Evolutionary conservation across 2,888 invertebrate genomes (phyloP), one percentile per base, ranked within the genome.

Genomic region (Acanthosepion esculentum): DNA sequence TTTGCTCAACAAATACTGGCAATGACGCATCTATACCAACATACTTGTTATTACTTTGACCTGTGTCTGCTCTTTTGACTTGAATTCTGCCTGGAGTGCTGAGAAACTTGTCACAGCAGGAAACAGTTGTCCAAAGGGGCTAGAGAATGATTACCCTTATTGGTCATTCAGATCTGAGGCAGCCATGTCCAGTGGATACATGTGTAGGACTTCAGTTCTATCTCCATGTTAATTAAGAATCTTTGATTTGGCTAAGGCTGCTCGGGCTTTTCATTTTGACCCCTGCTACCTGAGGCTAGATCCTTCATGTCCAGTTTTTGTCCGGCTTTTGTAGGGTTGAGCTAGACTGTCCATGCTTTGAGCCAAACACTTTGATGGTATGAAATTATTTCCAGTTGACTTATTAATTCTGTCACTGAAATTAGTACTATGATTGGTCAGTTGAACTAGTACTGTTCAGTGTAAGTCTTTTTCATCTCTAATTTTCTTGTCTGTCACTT

Each of bases 21-120:
- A 5, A 55, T 55, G 55, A 55, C 55, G 20, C 55, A 55, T 20
- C 55, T 18, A 55, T 18, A 64, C 78, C 29, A 78, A 78, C 78
- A 8, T 78, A n/a, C 29, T 10, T 7, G 78, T 12, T 29, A 78
- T 78, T 78, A 78, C 78, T 78, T 78, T 78, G 78, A 78, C 29
- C 78, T 78, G n/a, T 64, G 64, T 78, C n/a, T n/a, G n/a, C n/a
- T 29, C 78, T n/a, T 78, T 78, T 29, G n/a, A 78, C 78, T n/a
- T n/a, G n/a, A n/a, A n/a, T 78, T 78, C 78, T 78, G 78, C 78
- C n/a, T n/a, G 78, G n/a, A 78, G 78, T 78, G 78, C n/a, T 78
- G 78, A 78, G 78, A n/a, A 78, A 78, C 78, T 78, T n/a, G 78
- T 78, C n/a, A 78, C 78, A 78, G 78, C n/a, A n/a, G 78, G 78